Percentiles rank a stretch among this genome's conserved stretches.
Conservation (phyloP, 2,797 vertebrate species). For the Anniella stebbinsi region DNA sequence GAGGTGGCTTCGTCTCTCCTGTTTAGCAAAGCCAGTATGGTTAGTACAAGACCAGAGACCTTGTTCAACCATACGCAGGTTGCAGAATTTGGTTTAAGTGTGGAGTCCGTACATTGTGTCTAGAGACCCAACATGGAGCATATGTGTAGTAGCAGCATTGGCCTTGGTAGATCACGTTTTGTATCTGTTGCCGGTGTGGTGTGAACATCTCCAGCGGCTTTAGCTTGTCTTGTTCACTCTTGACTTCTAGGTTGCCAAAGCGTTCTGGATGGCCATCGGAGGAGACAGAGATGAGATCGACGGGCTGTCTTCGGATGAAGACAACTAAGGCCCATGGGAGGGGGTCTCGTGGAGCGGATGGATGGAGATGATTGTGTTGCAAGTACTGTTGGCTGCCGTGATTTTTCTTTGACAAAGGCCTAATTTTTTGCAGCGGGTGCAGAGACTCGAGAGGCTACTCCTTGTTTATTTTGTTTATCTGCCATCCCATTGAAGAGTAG, state of each 20-base stretch:
- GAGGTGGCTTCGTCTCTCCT: no score
- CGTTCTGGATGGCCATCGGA: constrained; percentile 99
- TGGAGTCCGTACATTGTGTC: background rate
- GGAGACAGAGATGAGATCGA: constrained; percentile 97
- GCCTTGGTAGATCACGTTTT: background rate
- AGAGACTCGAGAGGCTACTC: constrained; percentile 4
- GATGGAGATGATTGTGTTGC: background rate
- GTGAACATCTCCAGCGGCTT: background rate
- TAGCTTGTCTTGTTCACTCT: constrained; percentile 7
- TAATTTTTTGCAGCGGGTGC: constrained; percentile 29
- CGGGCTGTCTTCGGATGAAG: constrained; percentile 94
- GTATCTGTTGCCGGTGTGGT: background rate
- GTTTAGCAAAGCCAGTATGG: background rate
- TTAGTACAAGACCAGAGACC: background rate
- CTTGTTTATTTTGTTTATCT: background rate
- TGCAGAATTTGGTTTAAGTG: background rate
- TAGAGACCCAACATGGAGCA: background rate
- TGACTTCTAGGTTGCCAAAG: constrained; percentile 91
- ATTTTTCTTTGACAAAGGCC: constrained; percentile 27
- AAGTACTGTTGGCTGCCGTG: background rate
- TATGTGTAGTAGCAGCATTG: background rate
- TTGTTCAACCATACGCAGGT: no score
- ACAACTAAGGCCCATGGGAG: constrained; percentile 80
- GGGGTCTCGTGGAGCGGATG: background rate
- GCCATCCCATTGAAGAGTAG: background rate